A percentile compares a stretch with the other conserved stretches of the same genome.
phyloP scores from a whole-genome alignment of 1,140 invertebrate genomes.

The Dreissena polymorpha region DNA sequence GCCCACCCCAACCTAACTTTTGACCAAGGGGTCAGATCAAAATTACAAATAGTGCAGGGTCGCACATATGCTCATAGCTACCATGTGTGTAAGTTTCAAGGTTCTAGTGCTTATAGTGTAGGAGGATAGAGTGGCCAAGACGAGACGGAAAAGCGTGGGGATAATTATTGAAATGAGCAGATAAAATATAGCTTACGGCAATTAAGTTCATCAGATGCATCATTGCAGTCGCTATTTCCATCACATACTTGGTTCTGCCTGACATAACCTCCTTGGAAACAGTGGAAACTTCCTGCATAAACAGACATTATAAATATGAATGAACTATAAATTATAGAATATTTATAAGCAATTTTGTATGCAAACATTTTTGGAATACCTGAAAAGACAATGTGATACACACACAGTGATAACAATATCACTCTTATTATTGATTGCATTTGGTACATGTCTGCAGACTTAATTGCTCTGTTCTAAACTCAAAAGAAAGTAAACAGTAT shows the following conservation, averaged over 20 bases:
- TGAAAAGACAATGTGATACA: too few species aligned
- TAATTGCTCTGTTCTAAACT: not conserved
- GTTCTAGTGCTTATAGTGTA: too few species aligned
- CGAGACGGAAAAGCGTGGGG: not conserved
- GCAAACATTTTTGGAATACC: too few species aligned
- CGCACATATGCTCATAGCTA: too few species aligned
- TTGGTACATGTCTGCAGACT: not conserved
- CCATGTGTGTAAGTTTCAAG: too few species aligned
- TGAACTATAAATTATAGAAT: too few species aligned
- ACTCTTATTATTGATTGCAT: not conserved
- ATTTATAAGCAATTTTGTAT: too few species aligned
- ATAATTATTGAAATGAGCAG: not conserved
- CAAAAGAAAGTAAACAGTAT: not conserved
- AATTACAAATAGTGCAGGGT: too few species aligned
- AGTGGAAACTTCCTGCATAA: constrained; percentile 48
- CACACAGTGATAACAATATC: not conserved
- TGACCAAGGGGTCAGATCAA: too few species aligned
- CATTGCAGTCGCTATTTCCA: constrained; percentile 97
- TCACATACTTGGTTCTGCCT: constrained; percentile 96
- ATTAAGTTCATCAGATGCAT: constrained; percentile 88
- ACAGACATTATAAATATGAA: too few species aligned
- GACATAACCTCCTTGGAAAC: constrained; percentile 91
- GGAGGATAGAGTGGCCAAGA: too few species aligned
- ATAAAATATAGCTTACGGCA: constrained; percentile 60
- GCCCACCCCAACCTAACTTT: too few species aligned